A percentile compares a stretch with the other conserved stretches of the same genome.
Evolutionary conservation across 2,888 invertebrate species (phyloP).

Genomic region (Sinodicranocentrus sp.): DNA sequence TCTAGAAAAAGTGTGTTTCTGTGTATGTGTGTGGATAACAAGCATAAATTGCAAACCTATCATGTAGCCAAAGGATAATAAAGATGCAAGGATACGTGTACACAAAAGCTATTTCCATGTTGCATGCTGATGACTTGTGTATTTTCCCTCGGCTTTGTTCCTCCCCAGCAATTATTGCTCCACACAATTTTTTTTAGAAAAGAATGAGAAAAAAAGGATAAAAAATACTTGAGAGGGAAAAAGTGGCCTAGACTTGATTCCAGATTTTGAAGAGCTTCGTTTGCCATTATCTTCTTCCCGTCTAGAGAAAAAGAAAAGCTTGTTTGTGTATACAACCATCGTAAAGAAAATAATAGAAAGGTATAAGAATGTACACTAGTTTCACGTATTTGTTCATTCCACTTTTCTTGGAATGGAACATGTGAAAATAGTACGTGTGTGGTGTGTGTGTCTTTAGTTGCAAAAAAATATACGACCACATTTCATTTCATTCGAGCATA

Average conservation of each 20-base stretch:
- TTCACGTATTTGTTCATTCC: background rate
- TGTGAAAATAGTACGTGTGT: background rate
- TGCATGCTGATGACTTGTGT: background rate
- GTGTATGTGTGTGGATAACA: background rate
- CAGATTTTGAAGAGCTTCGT: constrained; percentile 1
- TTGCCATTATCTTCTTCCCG: background rate
- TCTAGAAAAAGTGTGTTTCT: background rate
- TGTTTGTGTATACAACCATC: background rate
- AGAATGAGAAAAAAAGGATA: background rate
- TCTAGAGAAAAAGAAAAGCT: background rate
- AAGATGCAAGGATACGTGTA: background rate
- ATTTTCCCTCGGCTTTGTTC: background rate
- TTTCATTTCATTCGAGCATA: constrained; percentile 33
- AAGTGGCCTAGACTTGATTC: background rate
- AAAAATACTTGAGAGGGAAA: background rate
- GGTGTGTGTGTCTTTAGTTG: background rate
- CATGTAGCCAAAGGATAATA: too few species aligned
- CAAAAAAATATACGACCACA: constrained; percentile 38
- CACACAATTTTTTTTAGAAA: background rate
- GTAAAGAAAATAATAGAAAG: background rate
- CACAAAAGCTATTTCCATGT: background rate
- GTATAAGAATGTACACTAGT: background rate
- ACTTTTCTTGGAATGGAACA: constrained; percentile 3
- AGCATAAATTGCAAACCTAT: background rate
- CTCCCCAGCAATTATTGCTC: background rate